Percentiles rank a stretch among this genome's conserved stretches.
These are phyloP conservation scores for Phallusia fumigata DNA, from an alignment of 23 tunicate species.

Conservation along the genomic window DNA sequence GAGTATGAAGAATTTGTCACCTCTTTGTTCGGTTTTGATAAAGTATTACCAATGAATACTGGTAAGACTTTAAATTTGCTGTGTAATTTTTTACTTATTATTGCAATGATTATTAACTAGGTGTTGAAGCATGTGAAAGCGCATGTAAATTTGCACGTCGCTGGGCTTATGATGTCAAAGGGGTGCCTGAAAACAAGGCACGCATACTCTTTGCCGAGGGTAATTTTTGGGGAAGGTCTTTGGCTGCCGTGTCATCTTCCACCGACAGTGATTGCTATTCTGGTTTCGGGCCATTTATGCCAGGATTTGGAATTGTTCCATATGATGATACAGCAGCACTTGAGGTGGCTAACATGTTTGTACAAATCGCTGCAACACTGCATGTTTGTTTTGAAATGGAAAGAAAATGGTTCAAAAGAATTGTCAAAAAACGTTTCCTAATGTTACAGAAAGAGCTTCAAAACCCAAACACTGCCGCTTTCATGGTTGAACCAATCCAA, in stretches of 20 bases:
- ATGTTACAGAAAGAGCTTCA: constrained; percentile 57
- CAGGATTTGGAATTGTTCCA: constrained; percentile 85
- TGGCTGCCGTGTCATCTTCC: constrained; percentile 89
- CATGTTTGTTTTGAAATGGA: too few relatives aligned
- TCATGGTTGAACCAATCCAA: constrained; percentile 99
- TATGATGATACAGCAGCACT: constrained; percentile 70
- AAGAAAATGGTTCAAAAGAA: too few relatives aligned
- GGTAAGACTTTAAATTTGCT: too few relatives aligned
- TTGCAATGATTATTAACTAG: constrained; percentile 23
- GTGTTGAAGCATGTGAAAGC: constrained; percentile 99
- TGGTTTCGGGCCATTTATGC: constrained; percentile 96
- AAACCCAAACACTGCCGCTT: constrained; percentile 93
- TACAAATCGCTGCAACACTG: neutral
- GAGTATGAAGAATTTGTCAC: constrained; percentile 91
- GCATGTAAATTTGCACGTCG: constrained; percentile 93
- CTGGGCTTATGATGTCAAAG: constrained; percentile 96
- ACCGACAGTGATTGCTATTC: constrained; percentile 81
- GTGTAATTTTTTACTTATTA: too few relatives aligned
- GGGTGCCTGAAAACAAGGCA: constrained; percentile 85
- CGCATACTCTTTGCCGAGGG: constrained; percentile 87
- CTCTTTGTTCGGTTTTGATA: constrained; percentile 84
- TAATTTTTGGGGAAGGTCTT: constrained; percentile 97
- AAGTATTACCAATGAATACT: constrained; percentile 96
- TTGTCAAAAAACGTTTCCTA: neutral
- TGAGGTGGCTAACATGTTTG: constrained; percentile 39